Evolutionary conservation across 2,888 invertebrate species (phyloP), one percentile per base, ranked within the genome.

Genomic region (Drosophila setosimentum): DNA sequence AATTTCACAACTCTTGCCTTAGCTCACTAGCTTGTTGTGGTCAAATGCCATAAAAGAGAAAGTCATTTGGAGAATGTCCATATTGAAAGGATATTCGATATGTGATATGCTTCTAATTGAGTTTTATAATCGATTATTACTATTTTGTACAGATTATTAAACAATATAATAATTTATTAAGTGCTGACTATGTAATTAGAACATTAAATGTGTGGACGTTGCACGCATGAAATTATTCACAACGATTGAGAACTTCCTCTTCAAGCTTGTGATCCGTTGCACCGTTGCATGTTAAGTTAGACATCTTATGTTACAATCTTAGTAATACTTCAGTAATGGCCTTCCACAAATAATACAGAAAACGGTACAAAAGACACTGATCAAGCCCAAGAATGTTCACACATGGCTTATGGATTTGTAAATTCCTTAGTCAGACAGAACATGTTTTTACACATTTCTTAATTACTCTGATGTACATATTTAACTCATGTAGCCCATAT

Each of bases 251-350:
- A 2, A 6, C 5, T 35, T 35, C 3, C 33, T 4, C 3, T 33
- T 33, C 32, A 32, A 32, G 11, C 3, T 32, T 11, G 32, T 32
- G 0, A 32, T 8, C 30, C n/a, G n/a, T n/a, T n/a, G 8, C 13
- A 32, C 32, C 33, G 10, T 32, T 32, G 2, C 6, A 16, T 33
- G 32, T 4, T 32, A 6, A 2, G 7, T 18, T 32, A 10, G 10
- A 10, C 2, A 32, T 32, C 10, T 32, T 32, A 32, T 11, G 32
- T 32, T 32, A 10, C 10, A 32, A 2, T 32, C 2, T 10, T 30
- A 30, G 2, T 32, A 32, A 8, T 32, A 32, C 0, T 0, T 32
- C 18, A 6, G 2, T 16, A 0, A 6, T 35, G 0, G 7, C 7
- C 37, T 37, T 7, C 3, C 1, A 8, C 18, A 37, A n/a, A 8